phyloP scores from a whole-genome alignment of 2,888 invertebrate species.

The Xestobium rufovillosum region DNA sequence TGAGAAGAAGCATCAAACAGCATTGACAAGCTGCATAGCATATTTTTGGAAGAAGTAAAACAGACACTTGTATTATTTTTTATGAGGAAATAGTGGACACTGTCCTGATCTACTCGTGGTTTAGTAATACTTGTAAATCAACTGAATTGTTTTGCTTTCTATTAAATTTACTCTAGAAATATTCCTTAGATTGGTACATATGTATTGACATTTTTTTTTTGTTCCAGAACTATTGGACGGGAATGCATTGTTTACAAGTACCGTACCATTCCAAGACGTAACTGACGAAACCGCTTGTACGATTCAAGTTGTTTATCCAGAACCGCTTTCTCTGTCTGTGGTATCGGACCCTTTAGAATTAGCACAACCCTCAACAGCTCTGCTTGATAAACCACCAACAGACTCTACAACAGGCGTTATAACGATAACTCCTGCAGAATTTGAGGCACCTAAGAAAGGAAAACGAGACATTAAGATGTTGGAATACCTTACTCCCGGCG shows the following conservation, averaged over 20 bases:
- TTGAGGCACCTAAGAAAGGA: slow-evolving; percentile 7
- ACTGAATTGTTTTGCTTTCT: too few species aligned
- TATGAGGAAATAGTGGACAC: too few species aligned
- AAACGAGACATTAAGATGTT: neutral
- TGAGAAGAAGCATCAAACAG: too few species aligned
- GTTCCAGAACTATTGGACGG: slow-evolving; percentile 21
- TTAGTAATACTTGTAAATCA: too few species aligned
- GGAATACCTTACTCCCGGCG: neutral
- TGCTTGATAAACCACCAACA: slow-evolving; percentile 11
- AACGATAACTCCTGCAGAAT: slow-evolving; percentile 11
- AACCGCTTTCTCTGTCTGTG: slow-evolving; percentile 16
- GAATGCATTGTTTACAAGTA: slow-evolving; percentile 15
- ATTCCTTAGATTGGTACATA: too few species aligned
- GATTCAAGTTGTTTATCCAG: slow-evolving; percentile 35
- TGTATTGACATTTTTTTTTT: too few species aligned
- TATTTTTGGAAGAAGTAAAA: too few species aligned
- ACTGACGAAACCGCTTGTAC: slow-evolving; percentile 28
- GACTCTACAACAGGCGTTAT: neutral
- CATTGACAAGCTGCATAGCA: too few species aligned
- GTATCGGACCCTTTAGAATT: slow-evolving; percentile 23
- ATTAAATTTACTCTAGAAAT: too few species aligned
- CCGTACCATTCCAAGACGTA: slow-evolving; percentile 18
- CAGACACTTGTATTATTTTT: too few species aligned
- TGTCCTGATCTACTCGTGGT: too few species aligned
- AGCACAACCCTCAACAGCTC: slow-evolving; percentile 9